Conservation (phyloP, 2,113 vertebrate genomes). For the Gallinago jamesoni region DNA sequence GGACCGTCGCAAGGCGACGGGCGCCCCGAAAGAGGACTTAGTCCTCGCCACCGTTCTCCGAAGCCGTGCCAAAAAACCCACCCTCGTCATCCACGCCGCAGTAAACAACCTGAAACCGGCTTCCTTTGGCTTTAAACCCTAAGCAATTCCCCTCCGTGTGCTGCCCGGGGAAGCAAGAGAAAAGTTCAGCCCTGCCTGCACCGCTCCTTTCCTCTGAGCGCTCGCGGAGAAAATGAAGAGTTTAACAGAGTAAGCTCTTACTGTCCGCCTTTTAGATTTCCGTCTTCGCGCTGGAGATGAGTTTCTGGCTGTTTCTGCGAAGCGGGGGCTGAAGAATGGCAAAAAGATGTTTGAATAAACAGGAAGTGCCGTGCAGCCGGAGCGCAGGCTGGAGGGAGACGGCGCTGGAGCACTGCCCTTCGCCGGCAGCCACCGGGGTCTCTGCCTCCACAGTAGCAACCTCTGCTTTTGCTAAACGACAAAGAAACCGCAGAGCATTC, state of each 20-base stretch:
- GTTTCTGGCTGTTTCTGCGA: constrained; percentile 85
- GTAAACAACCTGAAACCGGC: constrained; percentile 60
- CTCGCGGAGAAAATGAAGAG: constrained; percentile 75
- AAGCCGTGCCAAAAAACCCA: background rate
- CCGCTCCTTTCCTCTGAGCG: constrained; percentile 32
- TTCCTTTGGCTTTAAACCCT: constrained; percentile 39
- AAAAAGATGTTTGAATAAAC: constrained; percentile 96
- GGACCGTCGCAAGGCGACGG: background rate
- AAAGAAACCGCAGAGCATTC: constrained; percentile 80
- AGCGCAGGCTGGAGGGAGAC: constrained; percentile 84
- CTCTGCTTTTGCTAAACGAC: constrained; percentile 75
- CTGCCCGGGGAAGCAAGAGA: constrained; percentile 32
- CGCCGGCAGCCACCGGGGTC: constrained; percentile 72
- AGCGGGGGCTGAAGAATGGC: constrained; percentile 84
- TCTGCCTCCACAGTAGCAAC: constrained; percentile 79
- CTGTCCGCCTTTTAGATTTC: constrained; percentile 78
- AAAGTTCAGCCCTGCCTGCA: constrained; percentile 67
- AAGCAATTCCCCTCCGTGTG: constrained; percentile 19
- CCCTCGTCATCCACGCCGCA: constrained; percentile 3
- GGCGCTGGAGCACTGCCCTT: constrained; percentile 85
- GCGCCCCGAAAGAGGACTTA: background rate
- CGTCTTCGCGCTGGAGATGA: constrained; percentile 76
- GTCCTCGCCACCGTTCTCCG: background rate
- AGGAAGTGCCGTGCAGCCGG: constrained; percentile 90
- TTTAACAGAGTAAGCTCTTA: constrained; percentile 74